Base-by-base conservation (phyloP, 1,140 invertebrate species). In the Apis mellifera region DNA sequence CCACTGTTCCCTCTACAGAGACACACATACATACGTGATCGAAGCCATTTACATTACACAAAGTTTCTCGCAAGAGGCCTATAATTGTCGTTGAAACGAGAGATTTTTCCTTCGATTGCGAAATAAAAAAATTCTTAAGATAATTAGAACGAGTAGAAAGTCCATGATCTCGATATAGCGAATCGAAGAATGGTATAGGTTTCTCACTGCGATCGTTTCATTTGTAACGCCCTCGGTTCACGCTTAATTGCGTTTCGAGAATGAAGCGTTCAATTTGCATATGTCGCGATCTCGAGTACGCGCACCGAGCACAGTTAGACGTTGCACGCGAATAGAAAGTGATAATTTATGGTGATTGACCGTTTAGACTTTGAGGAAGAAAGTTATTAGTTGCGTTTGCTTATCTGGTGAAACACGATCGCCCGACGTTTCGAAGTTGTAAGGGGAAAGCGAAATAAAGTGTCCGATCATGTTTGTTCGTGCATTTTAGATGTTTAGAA, bases 331-430 rank as follows among this genome's bases (percentile, higher is more conserved):
- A 81, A 52, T 81, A 75, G 78, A 81, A 81, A 81, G 71, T 66
- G 78, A 81, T 75, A 68, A 81, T 75, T 81, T 75, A 68, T 66
- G 78, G 42, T 66, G 62, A 81, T 59, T 66, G 78, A 68, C 52
- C 12, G 70, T 55, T 80, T 3, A 55, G 42, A 80, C 60, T 48
- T 55, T 57, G 42, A 75, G n/a, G 77, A 78, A 54, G 78, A 75
- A 75, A 81, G 71, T 75, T 66, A 75, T 68, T 21, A 26, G 21
- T 21, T 9, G 55, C 19, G 26, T 17, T 50, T 57, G 17, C 15
- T 7, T 75, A 15, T 52, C 9, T 15, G 42, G 9, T 54, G 48
- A 52, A 32, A n/a, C 0, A 1, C 23, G 42, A 42, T n/a, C 12
- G 59, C 9, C 17, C 9, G 5, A 50, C 59, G 12, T 26, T 23